Evolutionary conservation across 2,113 vertebrate species (phyloP).

Genomic region (Platichthys stellatus): DNA sequence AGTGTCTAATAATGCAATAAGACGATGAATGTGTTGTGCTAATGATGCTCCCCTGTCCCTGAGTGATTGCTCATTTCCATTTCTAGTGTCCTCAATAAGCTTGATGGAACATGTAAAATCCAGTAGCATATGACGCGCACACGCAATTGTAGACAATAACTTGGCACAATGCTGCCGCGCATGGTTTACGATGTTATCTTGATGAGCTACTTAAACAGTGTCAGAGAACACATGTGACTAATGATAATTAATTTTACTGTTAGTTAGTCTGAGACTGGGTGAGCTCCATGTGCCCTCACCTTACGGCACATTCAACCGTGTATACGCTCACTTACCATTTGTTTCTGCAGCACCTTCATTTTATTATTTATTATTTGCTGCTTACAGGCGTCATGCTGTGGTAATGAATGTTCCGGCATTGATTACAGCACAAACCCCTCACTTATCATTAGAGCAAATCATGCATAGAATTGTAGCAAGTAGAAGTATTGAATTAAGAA

Average conservation of each 20-base stretch:
- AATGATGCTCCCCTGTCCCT: slow-evolving; percentile 19
- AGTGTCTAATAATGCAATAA: slow-evolving; percentile 4
- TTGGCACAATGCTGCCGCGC: background rate
- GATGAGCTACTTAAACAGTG: slow-evolving; percentile 47
- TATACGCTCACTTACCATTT: background rate
- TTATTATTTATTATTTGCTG: slow-evolving; percentile 3
- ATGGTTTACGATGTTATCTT: slow-evolving; percentile 30
- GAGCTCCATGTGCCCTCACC: slow-evolving; percentile 1
- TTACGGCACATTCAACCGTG: slow-evolving; percentile 17
- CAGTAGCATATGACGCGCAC: slow-evolving; percentile 13
- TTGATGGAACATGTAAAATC: slow-evolving; percentile 44
- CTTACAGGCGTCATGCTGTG: background rate
- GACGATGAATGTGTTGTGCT: slow-evolving; percentile 28
- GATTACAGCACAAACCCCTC: background rate
- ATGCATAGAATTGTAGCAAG: no score
- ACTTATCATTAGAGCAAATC: background rate
- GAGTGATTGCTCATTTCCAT: slow-evolving; percentile 58
- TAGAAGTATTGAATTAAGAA: no score
- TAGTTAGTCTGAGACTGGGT: slow-evolving; percentile 18
- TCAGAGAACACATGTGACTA: slow-evolving; percentile 12
- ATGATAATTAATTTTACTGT: slow-evolving; percentile 42
- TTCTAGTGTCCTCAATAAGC: slow-evolving; percentile 43
- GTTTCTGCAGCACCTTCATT: slow-evolving; percentile 18
- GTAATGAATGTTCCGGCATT: background rate
- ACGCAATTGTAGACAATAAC: background rate